Base-by-base conservation (phyloP, 2,888 invertebrate genomes). In the Ormyrus labotus region DNA sequence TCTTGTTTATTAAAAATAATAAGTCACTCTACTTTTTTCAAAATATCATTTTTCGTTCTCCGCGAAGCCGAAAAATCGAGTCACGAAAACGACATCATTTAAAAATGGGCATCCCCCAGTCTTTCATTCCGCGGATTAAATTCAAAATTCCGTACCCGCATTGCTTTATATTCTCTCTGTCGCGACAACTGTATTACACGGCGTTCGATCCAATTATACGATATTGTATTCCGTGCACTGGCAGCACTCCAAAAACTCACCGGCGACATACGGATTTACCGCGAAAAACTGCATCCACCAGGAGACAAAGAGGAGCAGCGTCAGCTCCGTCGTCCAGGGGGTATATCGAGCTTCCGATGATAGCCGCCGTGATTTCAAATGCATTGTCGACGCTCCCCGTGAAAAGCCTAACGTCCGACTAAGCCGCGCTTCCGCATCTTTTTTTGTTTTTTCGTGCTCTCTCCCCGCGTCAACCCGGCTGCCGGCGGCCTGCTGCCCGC, bases 191-290 rank as follows among this genome's bases (percentile, higher is more conserved):
- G 19, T 2, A 57, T 47, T 13, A 48, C 53, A 53, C 48, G 9
- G n/a, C 19, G 34, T 10, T 34, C 19, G 47, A 45, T 63, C 34
- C 13, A 77, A 65, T 67, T 67, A 65, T 11, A 65, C 13, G 19
- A 19, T 19, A 19, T 19, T 19, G 19, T 19, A 48, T 47, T 8
- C 13, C 55, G 13, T 6, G 19, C 8, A 57, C 51, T 64, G 80
- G 64, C 70, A 10, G 5, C 6, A 9, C 10, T 60, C 64, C 65
- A 65, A 63, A 80, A 78, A 78, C 69, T 80, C 73, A 83, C 83
- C 47, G 19, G 79, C 82, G 77, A 63, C 73, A 70, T 78, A 80
- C 48, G 80, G 74, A 76, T 72, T 70, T 75, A 81, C 19, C n/a
- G 78, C 47, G 55, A 76, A 63, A 10, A 73, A 79, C 55, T 71